Evolutionary conservation across 2,888 invertebrate species (phyloP).

Genomic region (Aspidiotus destructor): DNA sequence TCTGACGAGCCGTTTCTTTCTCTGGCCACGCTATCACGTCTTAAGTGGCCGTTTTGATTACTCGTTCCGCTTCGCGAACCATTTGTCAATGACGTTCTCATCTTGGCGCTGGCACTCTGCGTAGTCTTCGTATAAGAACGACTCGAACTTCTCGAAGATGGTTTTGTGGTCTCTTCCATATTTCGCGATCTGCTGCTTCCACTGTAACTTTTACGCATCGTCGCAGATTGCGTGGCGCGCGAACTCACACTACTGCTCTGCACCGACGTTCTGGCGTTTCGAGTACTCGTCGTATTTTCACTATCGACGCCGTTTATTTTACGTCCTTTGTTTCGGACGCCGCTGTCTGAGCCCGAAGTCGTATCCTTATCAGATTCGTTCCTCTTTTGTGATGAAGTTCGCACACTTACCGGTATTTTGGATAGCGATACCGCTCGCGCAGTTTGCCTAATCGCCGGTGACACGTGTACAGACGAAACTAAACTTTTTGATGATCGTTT

Average conservation of each 20-base stretch:
- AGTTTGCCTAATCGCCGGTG: conserved; percentile 18
- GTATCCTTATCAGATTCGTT: conserved; percentile 24
- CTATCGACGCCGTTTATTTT: neutral
- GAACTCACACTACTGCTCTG: neutral
- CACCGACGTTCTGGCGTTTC: neutral
- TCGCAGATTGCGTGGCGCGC: conserved; percentile 1
- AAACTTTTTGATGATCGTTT: conserved; percentile 23
- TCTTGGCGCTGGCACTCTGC: conserved; percentile 7
- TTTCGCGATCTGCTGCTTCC: conserved; percentile 3
- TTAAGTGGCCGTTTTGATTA: neutral
- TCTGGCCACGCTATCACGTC: neutral
- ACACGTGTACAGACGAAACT: conserved; percentile 22
- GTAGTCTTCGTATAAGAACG: neutral
- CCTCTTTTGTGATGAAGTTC: conserved; percentile 24
- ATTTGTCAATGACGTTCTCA: neutral
- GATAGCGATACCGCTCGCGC: conserved; percentile 26
- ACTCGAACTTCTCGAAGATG: neutral
- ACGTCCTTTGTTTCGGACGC: neutral
- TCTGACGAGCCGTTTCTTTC: neutral
- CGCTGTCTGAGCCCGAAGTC: conserved; percentile 25
- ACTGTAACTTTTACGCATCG: conserved; percentile 20
- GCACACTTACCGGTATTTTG: conserved; percentile 23
- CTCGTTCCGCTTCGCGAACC: neutral
- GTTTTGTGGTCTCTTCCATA: conserved; percentile 1
- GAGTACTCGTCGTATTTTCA: neutral